These are phyloP conservation scores for Gonatopus flavifemur DNA, from an alignment of 1,140 invertebrate species.

Conservation along the genomic window DNA sequence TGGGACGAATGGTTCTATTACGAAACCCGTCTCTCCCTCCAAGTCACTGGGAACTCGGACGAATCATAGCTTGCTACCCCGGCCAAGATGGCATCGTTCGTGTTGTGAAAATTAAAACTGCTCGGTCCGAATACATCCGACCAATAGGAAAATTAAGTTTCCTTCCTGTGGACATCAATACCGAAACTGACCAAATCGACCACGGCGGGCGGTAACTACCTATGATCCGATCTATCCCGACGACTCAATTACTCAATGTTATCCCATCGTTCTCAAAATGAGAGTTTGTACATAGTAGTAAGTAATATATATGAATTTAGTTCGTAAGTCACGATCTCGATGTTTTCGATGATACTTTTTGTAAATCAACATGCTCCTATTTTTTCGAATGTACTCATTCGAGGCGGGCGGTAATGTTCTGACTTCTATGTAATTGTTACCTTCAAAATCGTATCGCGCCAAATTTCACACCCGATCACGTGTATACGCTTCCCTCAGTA, in stretches of 20 bases:
- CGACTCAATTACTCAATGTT: too few relatives aligned
- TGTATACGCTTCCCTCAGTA: too few relatives aligned
- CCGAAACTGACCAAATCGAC: neutral
- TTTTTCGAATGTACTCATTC: neutral
- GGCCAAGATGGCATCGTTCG: slow-evolving; percentile 45
- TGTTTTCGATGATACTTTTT: neutral
- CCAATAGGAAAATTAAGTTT: too few relatives aligned
- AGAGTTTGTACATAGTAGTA: too few relatives aligned
- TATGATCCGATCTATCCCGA: neutral
- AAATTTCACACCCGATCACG: too few relatives aligned
- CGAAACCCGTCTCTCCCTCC: slow-evolving; percentile 38
- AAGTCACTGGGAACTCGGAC: slow-evolving; percentile 45
- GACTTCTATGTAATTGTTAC: too few relatives aligned
- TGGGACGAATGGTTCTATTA: slow-evolving; percentile 36
- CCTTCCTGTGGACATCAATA: neutral
- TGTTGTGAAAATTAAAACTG: slow-evolving; percentile 40
- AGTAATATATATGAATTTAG: too few relatives aligned
- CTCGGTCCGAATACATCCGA: too few relatives aligned
- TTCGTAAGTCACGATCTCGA: too few relatives aligned
- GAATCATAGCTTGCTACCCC: slow-evolving; percentile 37
- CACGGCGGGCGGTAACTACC: neutral
- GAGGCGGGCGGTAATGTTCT: too few relatives aligned
- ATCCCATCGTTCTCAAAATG: too few relatives aligned
- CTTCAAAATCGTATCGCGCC: too few relatives aligned
- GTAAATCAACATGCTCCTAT: neutral